Conservation (phyloP, 1,140 invertebrate genomes). For the Heliconius himera region DNA sequence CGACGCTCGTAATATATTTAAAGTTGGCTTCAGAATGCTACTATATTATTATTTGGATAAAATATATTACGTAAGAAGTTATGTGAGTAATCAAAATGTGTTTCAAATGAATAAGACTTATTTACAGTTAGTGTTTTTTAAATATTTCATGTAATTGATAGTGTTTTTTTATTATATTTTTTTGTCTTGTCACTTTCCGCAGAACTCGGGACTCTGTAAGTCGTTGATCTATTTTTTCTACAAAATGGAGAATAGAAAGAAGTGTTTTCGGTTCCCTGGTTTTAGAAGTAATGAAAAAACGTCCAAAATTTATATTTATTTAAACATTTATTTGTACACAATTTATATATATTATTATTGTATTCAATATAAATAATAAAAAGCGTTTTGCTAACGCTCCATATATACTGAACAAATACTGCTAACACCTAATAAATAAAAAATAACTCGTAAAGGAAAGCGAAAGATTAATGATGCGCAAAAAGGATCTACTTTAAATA, state of each 20-base stretch:
- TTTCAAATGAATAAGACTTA: neutral
- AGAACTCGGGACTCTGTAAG: too few species aligned
- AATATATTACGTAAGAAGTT: neutral
- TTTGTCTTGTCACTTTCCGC: too few species aligned
- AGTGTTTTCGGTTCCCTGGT: too few species aligned
- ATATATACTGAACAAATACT: neutral
- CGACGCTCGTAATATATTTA: conserved; percentile 11
- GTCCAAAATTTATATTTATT: neutral
- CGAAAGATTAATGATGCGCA: conserved; percentile 22
- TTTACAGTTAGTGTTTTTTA: neutral
- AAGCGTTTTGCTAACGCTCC: neutral
- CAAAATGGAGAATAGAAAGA: too few species aligned
- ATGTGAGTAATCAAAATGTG: neutral
- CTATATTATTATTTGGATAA: conserved; percentile 6
- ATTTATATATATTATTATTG: too few species aligned
- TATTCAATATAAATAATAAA: neutral
- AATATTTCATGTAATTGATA: too few species aligned
- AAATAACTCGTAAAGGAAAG: conserved; percentile 4
- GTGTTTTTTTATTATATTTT: too few species aligned
- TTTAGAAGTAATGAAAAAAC: neutral
- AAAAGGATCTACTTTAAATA: conserved; percentile 23
- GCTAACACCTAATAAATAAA: conserved; percentile 9
- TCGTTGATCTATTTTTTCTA: too few species aligned
- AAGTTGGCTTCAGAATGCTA: neutral
- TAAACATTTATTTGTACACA: too few species aligned